A percentile compares a stretch with the other conserved stretches of the same genome.
phyloP scores from a whole-genome alignment of 53 echinoderm and acorn worm genomes.

The Arbacia lixula region DNA sequence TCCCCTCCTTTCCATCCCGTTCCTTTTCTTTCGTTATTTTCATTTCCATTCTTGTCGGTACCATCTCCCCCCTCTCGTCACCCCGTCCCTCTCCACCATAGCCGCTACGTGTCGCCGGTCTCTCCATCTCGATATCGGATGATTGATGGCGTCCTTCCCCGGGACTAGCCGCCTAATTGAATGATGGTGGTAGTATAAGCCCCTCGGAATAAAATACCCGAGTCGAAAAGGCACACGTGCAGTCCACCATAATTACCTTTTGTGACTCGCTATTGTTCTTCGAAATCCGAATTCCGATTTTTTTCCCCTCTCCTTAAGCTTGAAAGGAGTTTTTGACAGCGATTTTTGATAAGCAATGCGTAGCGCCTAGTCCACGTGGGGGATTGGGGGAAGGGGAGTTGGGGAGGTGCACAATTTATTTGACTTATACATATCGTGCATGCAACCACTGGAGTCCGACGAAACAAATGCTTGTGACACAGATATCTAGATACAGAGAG shows the following conservation, averaged over 20 bases:
- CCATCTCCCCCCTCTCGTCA: background rate
- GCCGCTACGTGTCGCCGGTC: background rate
- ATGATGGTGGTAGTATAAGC: background rate
- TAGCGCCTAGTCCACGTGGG: too few species aligned
- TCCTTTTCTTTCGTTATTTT: background rate
- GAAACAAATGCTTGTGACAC: too few species aligned
- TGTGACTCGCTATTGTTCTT: too few species aligned
- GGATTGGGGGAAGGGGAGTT: too few species aligned
- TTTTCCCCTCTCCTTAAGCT: too few species aligned
- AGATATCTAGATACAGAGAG: too few species aligned
- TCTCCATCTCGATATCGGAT: background rate
- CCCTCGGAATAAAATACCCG: background rate
- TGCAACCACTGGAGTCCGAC: too few species aligned
- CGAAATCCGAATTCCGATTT: too few species aligned
- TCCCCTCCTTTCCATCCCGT: background rate
- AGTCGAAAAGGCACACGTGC: conserved; percentile 22
- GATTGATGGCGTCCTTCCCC: background rate
- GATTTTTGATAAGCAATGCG: too few species aligned
- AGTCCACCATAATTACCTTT: conserved; percentile 1
- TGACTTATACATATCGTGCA: too few species aligned
- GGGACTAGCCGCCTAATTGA: conserved; percentile 45
- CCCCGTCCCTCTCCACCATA: background rate
- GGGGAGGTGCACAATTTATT: too few species aligned
- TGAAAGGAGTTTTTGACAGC: too few species aligned
- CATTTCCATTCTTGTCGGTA: background rate